Base-by-base conservation (phyloP, 2,888 invertebrate species). In the Trachelus iudaicus region DNA sequence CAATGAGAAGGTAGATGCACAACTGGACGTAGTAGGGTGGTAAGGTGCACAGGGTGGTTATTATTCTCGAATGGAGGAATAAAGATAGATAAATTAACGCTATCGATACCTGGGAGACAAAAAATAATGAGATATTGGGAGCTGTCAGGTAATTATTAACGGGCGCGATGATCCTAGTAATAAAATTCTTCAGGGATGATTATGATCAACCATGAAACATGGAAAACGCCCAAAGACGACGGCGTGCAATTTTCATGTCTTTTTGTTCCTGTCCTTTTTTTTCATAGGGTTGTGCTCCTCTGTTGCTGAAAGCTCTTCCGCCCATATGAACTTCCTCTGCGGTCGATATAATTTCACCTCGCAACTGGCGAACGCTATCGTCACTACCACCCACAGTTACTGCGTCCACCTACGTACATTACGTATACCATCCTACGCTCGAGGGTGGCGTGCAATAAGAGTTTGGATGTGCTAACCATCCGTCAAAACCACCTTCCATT, bases 261-360 rank as follows among this genome's bases (percentile, higher is more conserved):
- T 56, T 23, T 56, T 56, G 15, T 15, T 40, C 23, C 23, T 23
- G 1, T 23, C 2, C 9, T 56, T 56, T 4, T 15, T 56, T 56
- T 23, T 23, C 56, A 56, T 56, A 56, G 23, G 56, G 56, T 23
- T 56, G 56, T 56, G 23, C 56, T 23, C 23, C 56, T 56, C 9
- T 9, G 23, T 56, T 23, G 56, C 31, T 34, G 71, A 69, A 75
- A 69, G 79, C 34, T 76, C 71, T 75, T 56, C 73, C 77, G 73
- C 73, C 73, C 79, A 78, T 79, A 78, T 76, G 78, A 83, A 81
- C 84, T 83, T 85, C 83, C 80, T 80, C 81, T 84, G 84, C 87
- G 87, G 85, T 87, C 88, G 88, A 89, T 88, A 88, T 85, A 83
- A 87, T 85, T 87, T 89, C 85, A 86, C 85, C 84, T 84, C 86